phyloP scores from a whole-genome alignment of 2,113 vertebrate species.

The Podocnemis expansa region DNA sequence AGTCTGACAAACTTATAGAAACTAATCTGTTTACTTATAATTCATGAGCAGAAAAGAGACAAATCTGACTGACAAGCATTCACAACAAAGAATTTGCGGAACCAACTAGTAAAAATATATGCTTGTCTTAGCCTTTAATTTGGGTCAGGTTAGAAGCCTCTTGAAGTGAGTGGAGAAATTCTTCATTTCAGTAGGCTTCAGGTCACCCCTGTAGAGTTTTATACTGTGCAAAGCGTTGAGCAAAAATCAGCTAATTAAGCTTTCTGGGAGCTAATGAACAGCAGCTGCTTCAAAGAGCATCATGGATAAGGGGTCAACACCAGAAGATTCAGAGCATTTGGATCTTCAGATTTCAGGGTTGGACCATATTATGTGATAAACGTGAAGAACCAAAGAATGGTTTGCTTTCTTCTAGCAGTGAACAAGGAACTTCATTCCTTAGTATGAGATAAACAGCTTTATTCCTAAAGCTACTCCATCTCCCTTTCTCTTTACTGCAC shows the following conservation, averaged over 20 bases:
- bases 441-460: not conserved
- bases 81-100: not conserved
- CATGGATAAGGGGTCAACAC: not conserved
- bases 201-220: not conserved
- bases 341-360: not conserved
- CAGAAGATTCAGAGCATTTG: not conserved
- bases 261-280: not conserved
- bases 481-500: not conserved
- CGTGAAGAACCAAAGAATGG: not conserved
- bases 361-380: not conserved
- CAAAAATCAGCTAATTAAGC: not conserved
- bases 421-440: not conserved
- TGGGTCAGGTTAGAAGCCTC: rapidly evolving
- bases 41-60: not conserved
- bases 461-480: not conserved
- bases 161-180: not conserved
- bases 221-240: rapidly evolving
- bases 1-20: not conserved
- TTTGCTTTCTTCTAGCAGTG: not conserved
- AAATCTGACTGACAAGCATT: not conserved
- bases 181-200: not conserved
- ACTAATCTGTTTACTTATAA: not conserved
- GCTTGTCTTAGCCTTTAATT: not conserved
- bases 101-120: not conserved
- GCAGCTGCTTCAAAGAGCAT: not conserved